These are phyloP conservation scores for Chelidonichthys spinosus DNA, from an alignment of 2,797 vertebrate species.

Conservation along the genomic window DNA sequence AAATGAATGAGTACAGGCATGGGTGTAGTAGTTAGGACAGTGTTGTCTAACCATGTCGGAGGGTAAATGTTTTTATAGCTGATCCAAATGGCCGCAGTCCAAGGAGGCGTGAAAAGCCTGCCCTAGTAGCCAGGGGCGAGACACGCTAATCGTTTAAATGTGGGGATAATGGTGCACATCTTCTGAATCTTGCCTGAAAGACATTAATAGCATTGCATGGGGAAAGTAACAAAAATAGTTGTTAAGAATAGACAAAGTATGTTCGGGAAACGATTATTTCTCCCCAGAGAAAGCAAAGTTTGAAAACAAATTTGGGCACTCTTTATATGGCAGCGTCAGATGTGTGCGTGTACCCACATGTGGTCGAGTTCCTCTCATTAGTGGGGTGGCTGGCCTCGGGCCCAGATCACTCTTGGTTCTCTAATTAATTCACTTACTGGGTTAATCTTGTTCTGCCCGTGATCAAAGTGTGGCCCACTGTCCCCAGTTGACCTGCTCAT, in stretches of 20 bases:
- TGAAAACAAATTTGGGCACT: background rate
- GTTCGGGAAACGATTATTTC: background rate
- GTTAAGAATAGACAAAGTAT: background rate
- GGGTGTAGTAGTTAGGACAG: background rate
- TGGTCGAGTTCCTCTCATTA: conserved; percentile 19
- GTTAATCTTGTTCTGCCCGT: conserved; percentile 41
- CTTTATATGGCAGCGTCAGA: conserved; percentile 1
- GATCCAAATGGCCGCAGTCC: background rate
- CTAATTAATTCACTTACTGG: conserved; percentile 51
- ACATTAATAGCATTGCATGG: background rate
- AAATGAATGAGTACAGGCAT: background rate
- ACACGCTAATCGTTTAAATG: background rate
- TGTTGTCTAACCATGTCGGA: background rate
- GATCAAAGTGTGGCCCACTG: conserved; percentile 48
- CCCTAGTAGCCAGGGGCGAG: background rate
- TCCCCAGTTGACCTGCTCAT: conserved; percentile 49
- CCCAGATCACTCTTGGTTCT: conserved; percentile 34
- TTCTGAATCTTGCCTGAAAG: background rate
- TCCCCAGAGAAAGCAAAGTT: background rate
- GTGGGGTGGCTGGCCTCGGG: conserved; percentile 34
- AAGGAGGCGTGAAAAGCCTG: background rate
- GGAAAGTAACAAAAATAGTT: background rate
- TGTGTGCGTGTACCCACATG: conserved; percentile 20
- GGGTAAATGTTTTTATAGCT: background rate
- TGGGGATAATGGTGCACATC: background rate